A percentile compares a stretch with the other conserved stretches of the same genome.
Conservation (phyloP, 2,113 vertebrate species). For the Clarias magur region DNA sequence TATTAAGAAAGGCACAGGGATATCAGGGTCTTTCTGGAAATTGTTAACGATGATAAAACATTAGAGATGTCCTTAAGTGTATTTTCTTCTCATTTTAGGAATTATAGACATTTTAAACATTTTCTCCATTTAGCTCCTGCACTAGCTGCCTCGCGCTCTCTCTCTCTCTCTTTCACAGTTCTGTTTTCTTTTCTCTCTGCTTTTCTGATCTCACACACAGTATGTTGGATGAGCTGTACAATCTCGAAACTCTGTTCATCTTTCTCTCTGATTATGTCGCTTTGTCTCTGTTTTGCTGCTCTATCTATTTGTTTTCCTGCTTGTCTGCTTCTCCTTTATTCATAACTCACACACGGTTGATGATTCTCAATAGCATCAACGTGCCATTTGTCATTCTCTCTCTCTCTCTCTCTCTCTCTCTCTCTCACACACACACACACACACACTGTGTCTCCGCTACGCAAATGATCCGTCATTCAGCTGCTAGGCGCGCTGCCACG, state of each 20-base stretch:
- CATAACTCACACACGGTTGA: not conserved
- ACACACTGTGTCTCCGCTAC: not conserved
- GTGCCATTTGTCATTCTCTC: not conserved
- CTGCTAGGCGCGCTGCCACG: slow-evolving; percentile 8
- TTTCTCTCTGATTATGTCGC: not conserved
- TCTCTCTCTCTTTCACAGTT: not conserved
- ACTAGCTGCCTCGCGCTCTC: not conserved
- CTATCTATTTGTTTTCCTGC: not conserved
- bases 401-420: not conserved
- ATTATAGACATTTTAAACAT: not conserved
- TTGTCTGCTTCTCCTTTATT: not conserved
- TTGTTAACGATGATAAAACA: not conserved
- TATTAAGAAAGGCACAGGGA: not conserved
- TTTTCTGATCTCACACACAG: not conserved
- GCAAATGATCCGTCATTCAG: slow-evolving; percentile 47
- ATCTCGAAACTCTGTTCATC: not conserved
- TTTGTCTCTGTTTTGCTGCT: not conserved
- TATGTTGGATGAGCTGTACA: not conserved
- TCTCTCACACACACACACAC: not conserved
- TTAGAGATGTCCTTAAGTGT: not conserved
- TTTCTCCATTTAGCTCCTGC: not conserved
- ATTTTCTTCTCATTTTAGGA: not conserved
- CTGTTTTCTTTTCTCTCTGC: not conserved
- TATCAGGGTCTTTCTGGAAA: not conserved
- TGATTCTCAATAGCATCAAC: not conserved